Base-by-base conservation (phyloP, 2,888 invertebrate genomes). In the Clunio marinus region DNA sequence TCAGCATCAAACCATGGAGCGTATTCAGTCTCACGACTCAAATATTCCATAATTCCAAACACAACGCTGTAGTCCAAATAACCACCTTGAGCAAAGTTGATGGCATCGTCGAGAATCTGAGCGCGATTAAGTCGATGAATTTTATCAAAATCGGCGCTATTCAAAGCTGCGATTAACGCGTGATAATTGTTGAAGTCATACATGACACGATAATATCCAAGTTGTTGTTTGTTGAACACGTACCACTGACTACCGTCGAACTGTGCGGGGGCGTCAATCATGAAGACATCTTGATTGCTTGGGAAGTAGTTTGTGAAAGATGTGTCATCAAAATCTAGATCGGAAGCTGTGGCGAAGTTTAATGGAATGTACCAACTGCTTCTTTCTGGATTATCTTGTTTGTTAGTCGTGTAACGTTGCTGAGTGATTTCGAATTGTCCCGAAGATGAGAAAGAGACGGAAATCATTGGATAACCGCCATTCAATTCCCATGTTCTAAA, bases 381-480 rank as follows among this genome's bases (percentile, higher is more conserved):
- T 1, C 15, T 13, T 27, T 41, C 68, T 1, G 32, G 25, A 1
- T 35, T 1, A 8, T 3, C 17, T 27, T 35, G 24, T n/a, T 58
- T 10, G 51, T 55, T 32, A 2, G 25, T 4, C 4, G 25, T 7
- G 24, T 20, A 66, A 13, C 35, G 35, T 27, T 68, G 15, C 37
- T 66, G 41, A 3, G 68, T 68, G n/a, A 46, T 45, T 7, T 24
- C 5, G 15, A 22, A 69, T 28, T 20, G 2, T 13, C 2, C 7
- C 27, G 70, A 82, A 82, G 67, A 83, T 78, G 70, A 84, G 80
- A 84, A 80, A 1, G 75, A 78, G 0, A 85, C 83, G 1, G 81
- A 84, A 1, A 91, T 76, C 0, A 89, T 82, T 0, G 91, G 91
- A 77, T 86, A 91, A 1, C 90, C 90, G 46, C 86, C 87, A 75